phyloP scores from a whole-genome alignment of 1,140 invertebrate species.

The Tetranychus cinnabarinus region DNA sequence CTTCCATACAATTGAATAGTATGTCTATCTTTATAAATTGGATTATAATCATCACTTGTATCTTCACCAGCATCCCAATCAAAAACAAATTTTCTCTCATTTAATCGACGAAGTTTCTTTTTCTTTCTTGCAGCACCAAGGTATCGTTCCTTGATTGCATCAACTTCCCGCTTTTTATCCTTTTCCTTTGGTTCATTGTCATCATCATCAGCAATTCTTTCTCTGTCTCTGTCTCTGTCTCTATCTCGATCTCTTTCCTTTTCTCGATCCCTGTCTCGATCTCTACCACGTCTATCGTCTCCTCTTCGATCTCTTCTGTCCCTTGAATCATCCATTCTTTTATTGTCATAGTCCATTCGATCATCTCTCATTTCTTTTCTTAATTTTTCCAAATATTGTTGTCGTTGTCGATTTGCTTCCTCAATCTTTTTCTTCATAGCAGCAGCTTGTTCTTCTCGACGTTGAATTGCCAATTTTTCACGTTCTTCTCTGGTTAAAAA shows the following conservation, averaged over 20 bases:
- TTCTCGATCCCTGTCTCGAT: conserved; percentile 5
- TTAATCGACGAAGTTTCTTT: conserved; percentile 62
- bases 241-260: conserved; percentile 11
- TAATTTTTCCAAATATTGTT: conserved; percentile 33
- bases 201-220: conserved; percentile 15
- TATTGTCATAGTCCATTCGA: conserved; percentile 15
- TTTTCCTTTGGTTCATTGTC: conserved; percentile 20
- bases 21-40: conserved; percentile 69
- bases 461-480: conserved; percentile 58
- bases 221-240: conserved; percentile 17
- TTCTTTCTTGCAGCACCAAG: conserved; percentile 83
- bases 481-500: conserved; percentile 91
- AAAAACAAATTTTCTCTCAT: conserved; percentile 98
- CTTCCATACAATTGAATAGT: conserved; percentile 81
- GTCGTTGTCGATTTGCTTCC: conserved; percentile 37
- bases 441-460: conserved; percentile 57
- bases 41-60: conserved; percentile 92
- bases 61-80: conserved; percentile 99
- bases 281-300: conserved; percentile 7
- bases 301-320: conserved; percentile 12
- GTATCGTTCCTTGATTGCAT: conserved; percentile 79
- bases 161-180: conserved; percentile 69
- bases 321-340: conserved; percentile 13
- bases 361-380: conserved; percentile 26
- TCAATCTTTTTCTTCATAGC: conserved; percentile 37